Conservation (phyloP, 37 sponge, comb jelly and placozoan genomes). For the Ephydatia muelleri region DNA sequence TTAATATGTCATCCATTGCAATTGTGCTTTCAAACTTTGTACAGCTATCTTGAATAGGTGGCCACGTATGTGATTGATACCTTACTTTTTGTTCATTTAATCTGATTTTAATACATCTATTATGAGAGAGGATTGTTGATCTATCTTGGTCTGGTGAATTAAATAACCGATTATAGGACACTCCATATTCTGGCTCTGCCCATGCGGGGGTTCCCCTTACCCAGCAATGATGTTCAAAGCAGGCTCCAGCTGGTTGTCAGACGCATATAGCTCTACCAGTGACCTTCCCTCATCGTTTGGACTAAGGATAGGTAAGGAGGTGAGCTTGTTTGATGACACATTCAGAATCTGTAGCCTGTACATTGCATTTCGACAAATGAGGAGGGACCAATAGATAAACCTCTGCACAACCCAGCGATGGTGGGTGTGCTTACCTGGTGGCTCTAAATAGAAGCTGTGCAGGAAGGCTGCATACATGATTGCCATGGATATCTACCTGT, state of each 20-base stretch:
- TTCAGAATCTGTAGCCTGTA: conserved; percentile 54
- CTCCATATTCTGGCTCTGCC: too few relatives aligned
- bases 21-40: too few relatives aligned
- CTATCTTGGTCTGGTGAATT: too few relatives aligned
- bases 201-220: neutral
- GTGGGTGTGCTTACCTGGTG: neutral
- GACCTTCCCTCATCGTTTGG: conserved; percentile 3
- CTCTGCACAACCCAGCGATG: neutral
- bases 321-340: conserved; percentile 49
- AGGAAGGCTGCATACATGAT: conserved; percentile 57
- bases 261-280: conserved; percentile 35
- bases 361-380: neutral
- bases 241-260: neutral
- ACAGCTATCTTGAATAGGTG: too few relatives aligned
- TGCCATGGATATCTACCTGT: conserved; percentile 60
- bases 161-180: too few relatives aligned
- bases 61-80: too few relatives aligned
- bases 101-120: too few relatives aligned
- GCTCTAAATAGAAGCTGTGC: conserved; percentile 28
- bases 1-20: neutral
- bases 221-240: neutral
- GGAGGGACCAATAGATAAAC: neutral
- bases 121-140: too few relatives aligned
- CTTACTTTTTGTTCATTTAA: too few relatives aligned
- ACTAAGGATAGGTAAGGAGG: conserved; percentile 25